Evolutionary conservation across 2,113 vertebrate species (phyloP).

Genomic region (Piprites chloris): DNA sequence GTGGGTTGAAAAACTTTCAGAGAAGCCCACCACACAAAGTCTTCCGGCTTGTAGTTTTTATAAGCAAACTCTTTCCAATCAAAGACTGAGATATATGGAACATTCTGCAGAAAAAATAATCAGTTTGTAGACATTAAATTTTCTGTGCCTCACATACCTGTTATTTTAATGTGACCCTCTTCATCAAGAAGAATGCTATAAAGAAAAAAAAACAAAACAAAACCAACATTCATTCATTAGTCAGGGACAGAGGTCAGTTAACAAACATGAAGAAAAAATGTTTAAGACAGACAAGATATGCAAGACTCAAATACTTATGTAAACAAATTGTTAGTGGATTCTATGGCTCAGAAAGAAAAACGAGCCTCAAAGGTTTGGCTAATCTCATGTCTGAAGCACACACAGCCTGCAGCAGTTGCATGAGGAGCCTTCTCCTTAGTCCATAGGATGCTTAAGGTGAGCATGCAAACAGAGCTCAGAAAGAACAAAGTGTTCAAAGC

Average conservation of each 20-base stretch:
- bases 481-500: neutral
- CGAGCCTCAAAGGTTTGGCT: neutral
- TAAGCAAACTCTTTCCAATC: neutral
- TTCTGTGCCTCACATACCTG: slow-evolving; percentile 73
- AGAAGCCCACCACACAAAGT: neutral
- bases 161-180: slow-evolving; percentile 96
- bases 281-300: neutral
- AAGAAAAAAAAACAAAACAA: slow-evolving; percentile 3
- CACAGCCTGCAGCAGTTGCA: neutral
- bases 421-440: neutral
- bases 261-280: neutral
- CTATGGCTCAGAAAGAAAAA: neutral
- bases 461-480: neutral
- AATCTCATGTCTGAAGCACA: neutral
- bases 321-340: neutral
- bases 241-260: neutral
- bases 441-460: neutral
- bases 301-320: neutral
- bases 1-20: neutral
- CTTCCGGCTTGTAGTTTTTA: neutral
- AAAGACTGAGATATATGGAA: neutral
- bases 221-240: neutral
- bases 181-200: slow-evolving; percentile 94
- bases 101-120: neutral
- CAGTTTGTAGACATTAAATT: neutral